Conservation (phyloP, 1,140 invertebrate genomes). For the Drosophila triauraria region DNA sequence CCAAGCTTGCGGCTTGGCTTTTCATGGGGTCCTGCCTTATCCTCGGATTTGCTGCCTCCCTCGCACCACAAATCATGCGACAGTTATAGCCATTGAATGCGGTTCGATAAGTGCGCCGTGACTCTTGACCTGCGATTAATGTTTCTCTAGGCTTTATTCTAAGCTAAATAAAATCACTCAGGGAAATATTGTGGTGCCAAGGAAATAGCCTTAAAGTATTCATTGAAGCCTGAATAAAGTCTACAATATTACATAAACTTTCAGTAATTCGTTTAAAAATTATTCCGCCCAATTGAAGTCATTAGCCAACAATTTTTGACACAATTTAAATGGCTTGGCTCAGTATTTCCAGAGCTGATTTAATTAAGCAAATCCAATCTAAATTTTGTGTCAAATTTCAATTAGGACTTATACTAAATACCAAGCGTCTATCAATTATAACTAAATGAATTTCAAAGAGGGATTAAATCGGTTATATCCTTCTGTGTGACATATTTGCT, state of each 20-base stretch:
- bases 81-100: slow-evolving; percentile 36
- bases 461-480: not conserved
- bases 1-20: slow-evolving; percentile 30
- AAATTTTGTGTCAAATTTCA: slow-evolving; percentile 9
- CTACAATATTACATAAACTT: not conserved
- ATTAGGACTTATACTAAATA: not conserved
- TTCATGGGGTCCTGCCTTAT: slow-evolving; percentile 14
- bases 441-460: not conserved
- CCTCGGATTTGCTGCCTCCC: slow-evolving; percentile 7
- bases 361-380: not conserved
- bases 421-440: not conserved
- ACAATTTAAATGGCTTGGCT: not conserved
- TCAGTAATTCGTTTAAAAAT: not conserved
- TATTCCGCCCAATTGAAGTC: not conserved
- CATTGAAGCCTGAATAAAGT: not conserved
- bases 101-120: slow-evolving; percentile 34
- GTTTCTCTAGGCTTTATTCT: slow-evolving; percentile 1
- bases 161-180: not conserved
- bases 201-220: not conserved
- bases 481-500: not conserved
- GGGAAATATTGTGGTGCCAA: not conserved
- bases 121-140: slow-evolving; percentile 52
- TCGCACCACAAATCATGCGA: slow-evolving; percentile 31
- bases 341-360: not conserved
- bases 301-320: not conserved